Conservation (phyloP, 1,140 invertebrate genomes). For the Drosophila sproati region DNA sequence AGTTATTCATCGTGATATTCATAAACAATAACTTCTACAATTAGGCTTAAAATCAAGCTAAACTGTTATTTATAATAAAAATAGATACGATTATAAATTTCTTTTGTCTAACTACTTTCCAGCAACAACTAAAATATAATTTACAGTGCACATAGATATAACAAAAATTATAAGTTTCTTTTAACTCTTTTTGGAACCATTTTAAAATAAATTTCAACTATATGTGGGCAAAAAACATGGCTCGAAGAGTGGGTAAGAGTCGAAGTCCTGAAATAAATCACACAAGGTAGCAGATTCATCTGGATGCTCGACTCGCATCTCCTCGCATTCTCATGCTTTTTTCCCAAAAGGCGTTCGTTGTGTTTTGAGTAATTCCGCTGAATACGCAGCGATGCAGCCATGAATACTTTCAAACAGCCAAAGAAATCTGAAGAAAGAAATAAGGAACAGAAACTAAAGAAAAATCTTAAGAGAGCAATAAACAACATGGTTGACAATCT, state of each 20-base stretch:
- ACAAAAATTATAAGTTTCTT: too few species aligned
- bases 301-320: slow-evolving; percentile 36
- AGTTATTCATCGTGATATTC: too few species aligned
- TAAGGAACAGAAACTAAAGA: slow-evolving; percentile 55
- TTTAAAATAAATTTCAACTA: neutral
- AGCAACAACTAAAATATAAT: neutral
- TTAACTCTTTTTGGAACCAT: too few species aligned
- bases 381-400: slow-evolving; percentile 49
- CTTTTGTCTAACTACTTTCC: neutral
- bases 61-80: neutral
- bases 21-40: too few species aligned
- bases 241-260: slow-evolving; percentile 1
- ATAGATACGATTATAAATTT: neutral
- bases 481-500: slow-evolving; percentile 83
- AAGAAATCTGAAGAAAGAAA: slow-evolving; percentile 36
- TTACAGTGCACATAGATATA: too few species aligned
- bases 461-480: slow-evolving; percentile 81
- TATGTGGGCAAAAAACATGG: neutral
- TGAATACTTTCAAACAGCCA: slow-evolving; percentile 17
- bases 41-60: too few species aligned
- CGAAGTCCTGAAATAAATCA: slow-evolving; percentile 53
- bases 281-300: slow-evolving; percentile 43
- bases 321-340: slow-evolving; percentile 52
- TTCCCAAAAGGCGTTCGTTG: slow-evolving; percentile 33
- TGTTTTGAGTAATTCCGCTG: slow-evolving; percentile 75